Percentiles rank a stretch among this genome's conserved stretches.
phyloP scores from a whole-genome alignment of 2,113 vertebrate species.

The Podarcis raffonei region DNA sequence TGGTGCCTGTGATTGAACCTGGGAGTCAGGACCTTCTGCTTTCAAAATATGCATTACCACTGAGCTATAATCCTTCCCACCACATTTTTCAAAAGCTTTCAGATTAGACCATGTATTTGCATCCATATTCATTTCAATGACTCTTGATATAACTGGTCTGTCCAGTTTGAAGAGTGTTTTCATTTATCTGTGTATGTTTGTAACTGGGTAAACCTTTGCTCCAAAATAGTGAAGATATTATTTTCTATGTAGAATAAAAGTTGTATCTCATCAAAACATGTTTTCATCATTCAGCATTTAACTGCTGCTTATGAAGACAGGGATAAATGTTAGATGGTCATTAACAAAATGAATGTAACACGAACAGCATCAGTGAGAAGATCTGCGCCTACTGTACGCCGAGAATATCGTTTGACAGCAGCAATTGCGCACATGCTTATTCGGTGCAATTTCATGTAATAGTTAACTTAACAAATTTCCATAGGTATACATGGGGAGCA shows the following conservation, averaged over 20 bases:
- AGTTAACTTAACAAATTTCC: neutral
- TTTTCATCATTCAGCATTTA: neutral
- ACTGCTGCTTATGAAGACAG: neutral
- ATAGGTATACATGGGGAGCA: neutral
- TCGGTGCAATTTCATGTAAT: neutral
- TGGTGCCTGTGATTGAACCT: neutral
- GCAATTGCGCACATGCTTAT: neutral
- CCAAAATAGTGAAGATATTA: neutral
- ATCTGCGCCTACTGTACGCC: neutral
- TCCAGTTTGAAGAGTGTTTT: neutral
- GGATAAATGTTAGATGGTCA: neutral
- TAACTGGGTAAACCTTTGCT: neutral
- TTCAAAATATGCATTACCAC: neutral
- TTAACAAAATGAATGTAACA: neutral
- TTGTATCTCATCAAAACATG: neutral
- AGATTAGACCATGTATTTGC: neutral
- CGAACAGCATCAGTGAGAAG: neutral
- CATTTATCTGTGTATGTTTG: neutral
- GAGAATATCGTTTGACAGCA: neutral
- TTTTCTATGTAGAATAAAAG: neutral
- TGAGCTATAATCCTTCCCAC: neutral
- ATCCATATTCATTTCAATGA: neutral
- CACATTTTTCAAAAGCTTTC: neutral
- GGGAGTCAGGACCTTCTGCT: neutral
- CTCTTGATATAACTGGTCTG: neutral